phyloP scores from a whole-genome alignment of 2,113 vertebrate species.

The Megaceryle torquata region DNA sequence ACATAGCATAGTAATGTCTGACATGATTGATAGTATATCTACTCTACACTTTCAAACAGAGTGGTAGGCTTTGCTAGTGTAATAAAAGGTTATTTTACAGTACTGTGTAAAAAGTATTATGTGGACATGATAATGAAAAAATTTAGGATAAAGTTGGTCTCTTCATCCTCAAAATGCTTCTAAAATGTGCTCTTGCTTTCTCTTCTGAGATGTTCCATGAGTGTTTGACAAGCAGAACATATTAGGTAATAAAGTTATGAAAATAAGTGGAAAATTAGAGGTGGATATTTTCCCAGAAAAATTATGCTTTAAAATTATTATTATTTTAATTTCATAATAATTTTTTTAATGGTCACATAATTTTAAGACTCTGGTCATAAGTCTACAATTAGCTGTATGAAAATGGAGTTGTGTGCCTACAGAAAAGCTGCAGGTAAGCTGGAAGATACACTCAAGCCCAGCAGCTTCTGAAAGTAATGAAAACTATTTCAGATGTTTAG shows the following conservation, averaged over 20 bases:
- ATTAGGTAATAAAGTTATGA: neutral
- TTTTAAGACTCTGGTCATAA: neutral
- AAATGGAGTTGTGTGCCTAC: neutral
- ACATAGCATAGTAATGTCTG: neutral
- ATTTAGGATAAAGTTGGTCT: neutral
- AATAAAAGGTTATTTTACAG: neutral
- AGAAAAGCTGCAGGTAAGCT: neutral
- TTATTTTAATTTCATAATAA: neutral
- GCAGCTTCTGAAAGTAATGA: neutral
- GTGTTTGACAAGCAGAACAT: neutral
- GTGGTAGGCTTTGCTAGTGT: neutral
- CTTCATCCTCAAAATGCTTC: neutral
- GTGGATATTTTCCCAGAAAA: neutral
- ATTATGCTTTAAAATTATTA: neutral
- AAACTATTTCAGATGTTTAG: neutral
- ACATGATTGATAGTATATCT: neutral
- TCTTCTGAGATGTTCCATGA: neutral
- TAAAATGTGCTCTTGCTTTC: neutral
- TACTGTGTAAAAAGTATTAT: neutral
- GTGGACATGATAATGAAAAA: neutral
- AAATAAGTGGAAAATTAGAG: neutral
- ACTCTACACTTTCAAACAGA: neutral
- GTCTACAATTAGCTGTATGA: neutral
- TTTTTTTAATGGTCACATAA: fast-evolving
- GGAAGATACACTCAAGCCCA: neutral